These are phyloP conservation scores for Procavia capensis DNA, from an alignment of 2,113 vertebrate species.

Conservation along the genomic window DNA sequence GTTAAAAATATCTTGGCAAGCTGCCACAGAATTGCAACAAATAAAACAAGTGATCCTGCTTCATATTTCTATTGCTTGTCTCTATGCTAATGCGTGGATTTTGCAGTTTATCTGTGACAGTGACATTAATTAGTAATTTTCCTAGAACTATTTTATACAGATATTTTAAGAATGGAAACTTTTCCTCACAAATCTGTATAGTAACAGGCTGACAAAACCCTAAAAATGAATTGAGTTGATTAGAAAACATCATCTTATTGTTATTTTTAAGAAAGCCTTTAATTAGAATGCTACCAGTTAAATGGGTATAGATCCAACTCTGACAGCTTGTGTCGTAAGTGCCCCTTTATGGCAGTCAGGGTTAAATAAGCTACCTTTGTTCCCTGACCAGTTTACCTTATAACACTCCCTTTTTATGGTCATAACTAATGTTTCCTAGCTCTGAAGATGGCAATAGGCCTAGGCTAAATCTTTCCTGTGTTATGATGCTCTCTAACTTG, in stretches of 20 bases:
- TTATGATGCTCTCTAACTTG: neutral
- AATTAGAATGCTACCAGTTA: neutral
- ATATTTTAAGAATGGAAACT: constrained; percentile 37
- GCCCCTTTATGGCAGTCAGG: neutral
- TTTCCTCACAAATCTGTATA: neutral
- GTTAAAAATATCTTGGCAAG: constrained; percentile 67
- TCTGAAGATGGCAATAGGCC: neutral
- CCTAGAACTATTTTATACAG: neutral
- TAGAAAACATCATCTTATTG: neutral
- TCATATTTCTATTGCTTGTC: neutral
- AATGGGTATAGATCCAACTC: neutral
- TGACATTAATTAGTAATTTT: constrained; percentile 23
- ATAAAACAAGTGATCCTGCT: neutral
- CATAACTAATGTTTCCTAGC: neutral
- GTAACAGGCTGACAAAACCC: constrained; percentile 29
- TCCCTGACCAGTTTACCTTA: constrained; percentile 8
- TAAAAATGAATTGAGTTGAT: constrained; percentile 2
- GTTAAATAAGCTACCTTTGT: constrained; percentile 23
- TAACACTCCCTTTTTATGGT: constrained; percentile 12
- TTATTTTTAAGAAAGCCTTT: neutral
- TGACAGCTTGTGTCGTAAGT: constrained; percentile 1
- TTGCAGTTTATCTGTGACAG: neutral
- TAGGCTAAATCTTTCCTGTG: neutral
- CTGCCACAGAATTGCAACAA: constrained; percentile 23
- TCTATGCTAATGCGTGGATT: neutral